Conservation (phyloP, 2,113 vertebrate species). For the Ranitomeya variabilis region DNA sequence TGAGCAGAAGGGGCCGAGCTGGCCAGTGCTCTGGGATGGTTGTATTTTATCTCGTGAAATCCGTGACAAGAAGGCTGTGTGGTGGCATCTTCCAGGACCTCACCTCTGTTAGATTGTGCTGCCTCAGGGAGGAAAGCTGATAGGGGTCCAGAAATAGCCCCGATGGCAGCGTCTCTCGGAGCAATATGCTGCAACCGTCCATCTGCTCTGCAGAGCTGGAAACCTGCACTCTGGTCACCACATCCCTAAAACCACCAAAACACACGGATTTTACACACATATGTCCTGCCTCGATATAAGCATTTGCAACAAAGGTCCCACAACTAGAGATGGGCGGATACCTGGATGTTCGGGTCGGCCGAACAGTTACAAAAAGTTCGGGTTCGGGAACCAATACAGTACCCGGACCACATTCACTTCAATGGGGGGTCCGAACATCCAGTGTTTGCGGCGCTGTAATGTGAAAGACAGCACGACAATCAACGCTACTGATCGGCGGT, state of each 20-base stretch:
- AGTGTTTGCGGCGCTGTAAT: too few species aligned
- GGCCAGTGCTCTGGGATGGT: too few species aligned
- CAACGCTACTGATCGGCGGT: too few species aligned
- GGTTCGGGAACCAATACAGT: too few species aligned
- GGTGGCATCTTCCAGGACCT: background rate
- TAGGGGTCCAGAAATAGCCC: constrained; percentile 89
- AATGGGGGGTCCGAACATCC: too few species aligned
- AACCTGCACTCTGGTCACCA: constrained; percentile 76
- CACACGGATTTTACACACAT: background rate
- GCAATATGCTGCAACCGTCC: constrained; percentile 70
- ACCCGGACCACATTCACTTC: too few species aligned
- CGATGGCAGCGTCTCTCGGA: constrained; percentile 73
- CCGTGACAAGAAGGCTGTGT: background rate
- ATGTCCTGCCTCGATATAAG: background rate
- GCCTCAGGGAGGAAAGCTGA: constrained; percentile 79
- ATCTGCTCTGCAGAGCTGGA: constrained; percentile 61
- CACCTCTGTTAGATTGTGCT: constrained; percentile 82
- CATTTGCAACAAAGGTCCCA: too few species aligned
- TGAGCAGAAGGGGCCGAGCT: too few species aligned
- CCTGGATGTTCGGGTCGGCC: too few species aligned
- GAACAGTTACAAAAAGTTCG: too few species aligned
- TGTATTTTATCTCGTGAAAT: background rate
- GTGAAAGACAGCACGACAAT: too few species aligned
- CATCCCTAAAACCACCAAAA: constrained; percentile 74
- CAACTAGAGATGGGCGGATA: too few species aligned